Conservation (phyloP, 2,113 vertebrate species). For the Gnathonemus longibarbis region DNA sequence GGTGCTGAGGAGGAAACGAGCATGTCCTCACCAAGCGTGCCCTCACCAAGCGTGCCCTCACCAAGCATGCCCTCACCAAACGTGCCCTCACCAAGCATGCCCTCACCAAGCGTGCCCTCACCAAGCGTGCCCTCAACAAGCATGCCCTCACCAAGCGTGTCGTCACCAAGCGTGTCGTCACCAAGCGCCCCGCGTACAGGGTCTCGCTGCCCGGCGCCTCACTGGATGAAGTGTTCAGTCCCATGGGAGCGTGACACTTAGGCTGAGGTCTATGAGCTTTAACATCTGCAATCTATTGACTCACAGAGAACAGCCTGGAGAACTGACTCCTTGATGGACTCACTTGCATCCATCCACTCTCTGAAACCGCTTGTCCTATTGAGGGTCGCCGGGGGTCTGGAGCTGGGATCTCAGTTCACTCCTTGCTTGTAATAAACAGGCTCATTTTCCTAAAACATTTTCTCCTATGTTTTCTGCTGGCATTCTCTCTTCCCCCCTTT, state of each 20-base stretch:
- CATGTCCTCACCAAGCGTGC: neutral
- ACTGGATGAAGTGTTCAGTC: neutral
- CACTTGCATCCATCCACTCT: too few species aligned
- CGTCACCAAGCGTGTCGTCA: too few species aligned
- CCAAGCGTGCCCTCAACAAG: neutral
- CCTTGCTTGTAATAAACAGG: neutral
- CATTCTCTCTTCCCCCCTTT: neutral
- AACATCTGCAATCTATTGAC: neutral
- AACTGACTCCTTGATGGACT: neutral
- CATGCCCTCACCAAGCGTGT: too few species aligned
- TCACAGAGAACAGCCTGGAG: neutral
- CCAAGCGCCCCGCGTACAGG: neutral
- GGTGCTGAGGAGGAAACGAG: slow-evolving; percentile 30
- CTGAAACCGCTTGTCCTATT: too few species aligned
- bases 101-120: too few species aligned
- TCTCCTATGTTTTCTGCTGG: neutral
- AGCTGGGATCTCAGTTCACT: neutral
- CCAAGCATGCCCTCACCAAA: too few species aligned
- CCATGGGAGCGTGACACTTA: neutral
- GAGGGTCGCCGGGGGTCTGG: too few species aligned
- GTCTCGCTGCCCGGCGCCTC: too few species aligned
- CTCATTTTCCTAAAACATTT: neutral
- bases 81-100: rapidly evolving
- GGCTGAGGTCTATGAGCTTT: neutral
- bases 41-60: neutral